phyloP scores from a whole-genome alignment of 1,140 invertebrate genomes.

The Oryzaephilus surinamensis region DNA sequence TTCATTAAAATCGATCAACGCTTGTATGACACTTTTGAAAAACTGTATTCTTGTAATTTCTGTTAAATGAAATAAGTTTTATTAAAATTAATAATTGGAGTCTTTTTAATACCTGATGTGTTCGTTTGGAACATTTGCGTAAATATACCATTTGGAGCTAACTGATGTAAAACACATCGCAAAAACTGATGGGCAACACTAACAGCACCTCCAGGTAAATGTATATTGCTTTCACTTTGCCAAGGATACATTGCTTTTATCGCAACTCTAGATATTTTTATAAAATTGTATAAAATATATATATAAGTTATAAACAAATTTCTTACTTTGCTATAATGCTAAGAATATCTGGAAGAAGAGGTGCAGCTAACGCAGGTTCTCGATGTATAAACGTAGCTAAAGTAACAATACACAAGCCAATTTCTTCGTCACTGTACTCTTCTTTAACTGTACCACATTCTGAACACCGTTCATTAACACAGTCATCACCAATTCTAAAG shows the following conservation, averaged over 20 bases:
- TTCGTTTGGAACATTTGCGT: constrained; percentile 90
- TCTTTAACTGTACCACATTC: constrained; percentile 78
- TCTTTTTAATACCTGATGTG: constrained; percentile 51
- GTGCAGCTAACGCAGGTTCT: constrained; percentile 86
- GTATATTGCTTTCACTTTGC: constrained; percentile 81
- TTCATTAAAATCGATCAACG: constrained; percentile 94
- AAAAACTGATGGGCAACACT: constrained; percentile 96
- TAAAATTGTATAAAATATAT: not conserved
- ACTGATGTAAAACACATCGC: constrained; percentile 89
- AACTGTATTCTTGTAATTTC: constrained; percentile 65
- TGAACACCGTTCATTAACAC: constrained; percentile 57
- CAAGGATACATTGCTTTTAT: constrained; percentile 72
- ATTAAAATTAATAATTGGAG: constrained; percentile 1
- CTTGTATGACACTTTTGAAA: constrained; percentile 86
- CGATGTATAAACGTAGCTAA: constrained; percentile 93
- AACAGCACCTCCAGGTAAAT: constrained; percentile 77
- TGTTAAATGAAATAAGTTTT: constrained; percentile 31
- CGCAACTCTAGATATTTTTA: constrained; percentile 56
- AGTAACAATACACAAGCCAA: constrained; percentile 88
- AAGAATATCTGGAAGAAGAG: constrained; percentile 84
- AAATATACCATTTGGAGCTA: constrained; percentile 93
- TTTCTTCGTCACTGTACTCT: constrained; percentile 94
- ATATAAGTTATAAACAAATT: not conserved
- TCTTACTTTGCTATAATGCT: constrained; percentile 72
- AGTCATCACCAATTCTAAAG: constrained; percentile 59